Base-by-base conservation (phyloP, 2,113 vertebrate genomes). In the Cyanoderma ruficeps region DNA sequence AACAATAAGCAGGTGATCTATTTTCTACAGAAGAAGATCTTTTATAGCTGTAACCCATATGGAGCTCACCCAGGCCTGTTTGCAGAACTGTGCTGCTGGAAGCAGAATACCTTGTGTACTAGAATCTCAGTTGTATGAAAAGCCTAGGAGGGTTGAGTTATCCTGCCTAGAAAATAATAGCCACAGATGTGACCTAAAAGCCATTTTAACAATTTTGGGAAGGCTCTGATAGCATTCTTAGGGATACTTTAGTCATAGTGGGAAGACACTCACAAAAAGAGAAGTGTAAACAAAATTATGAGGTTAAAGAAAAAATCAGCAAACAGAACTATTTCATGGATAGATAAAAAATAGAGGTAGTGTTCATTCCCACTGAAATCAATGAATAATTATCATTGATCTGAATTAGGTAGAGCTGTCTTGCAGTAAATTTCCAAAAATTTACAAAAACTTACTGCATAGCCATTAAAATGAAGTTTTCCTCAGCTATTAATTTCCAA, bases 141-240 rank as follows among this genome's bases (percentile, higher is more conserved):
- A 96, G 63, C 53, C 83, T 60, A 23, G 64, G 30, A 28, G 50
- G 8, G 4, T n/a, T 84, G 83, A 76, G 37, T 84, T 93, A 87
- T 83, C 91, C 69, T 87, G 33, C 53, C 81, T 69, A 52, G 82
- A 94, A 96, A 94, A 91, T 39, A 91, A 53, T 50, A 70, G 65
- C 47, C 60, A 67, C 19, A 42, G 49, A 67, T 42, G 20, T 27
- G 25, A 91, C 75, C 64, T 91, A 67, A 69, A 79, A 83, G 50
- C 63, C 52, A 55, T 87, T 93, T 96, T 84, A 72, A 87, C 44
- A 91, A 89, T 87, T 94, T 87, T 65, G 44, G 72, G 42, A 87
- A 92, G 52, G 21, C 25, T 91, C 39, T 70, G 59, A 57, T 91
- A 81, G 71, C 71, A 78, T 74, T 95, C 56, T 57, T 89, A 77